Evolutionary conservation across 2,888 invertebrate species (phyloP).

Genomic region (Hydrotaea cyrtoneurina): DNA sequence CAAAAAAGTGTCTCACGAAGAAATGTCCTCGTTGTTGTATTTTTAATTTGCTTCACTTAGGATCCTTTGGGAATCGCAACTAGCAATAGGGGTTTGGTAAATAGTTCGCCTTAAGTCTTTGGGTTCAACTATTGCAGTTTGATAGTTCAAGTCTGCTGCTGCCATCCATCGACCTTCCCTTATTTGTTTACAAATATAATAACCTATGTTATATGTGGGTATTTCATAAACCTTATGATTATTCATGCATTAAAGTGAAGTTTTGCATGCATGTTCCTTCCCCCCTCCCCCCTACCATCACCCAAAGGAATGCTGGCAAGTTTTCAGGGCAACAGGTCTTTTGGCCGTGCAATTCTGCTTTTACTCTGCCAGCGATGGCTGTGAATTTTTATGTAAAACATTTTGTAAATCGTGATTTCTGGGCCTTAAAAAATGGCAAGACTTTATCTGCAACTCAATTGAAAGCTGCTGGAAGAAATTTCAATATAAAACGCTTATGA

Average conservation of each 20-base stretch:
- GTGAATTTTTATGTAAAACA: slow-evolving; percentile 68
- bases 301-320: not conserved
- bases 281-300: no score
- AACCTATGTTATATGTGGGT: not conserved
- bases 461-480: slow-evolving; percentile 12
- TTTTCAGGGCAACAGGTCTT: slow-evolving; percentile 6
- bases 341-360: not conserved
- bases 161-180: not conserved
- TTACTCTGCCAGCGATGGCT: slow-evolving; percentile 38
- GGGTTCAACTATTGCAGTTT: no score
- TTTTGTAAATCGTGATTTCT: slow-evolving; percentile 68
- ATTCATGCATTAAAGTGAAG: slow-evolving; percentile 14
- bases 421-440: slow-evolving; percentile 25
- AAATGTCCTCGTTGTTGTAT: no score
- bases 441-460: slow-evolving; percentile 23
- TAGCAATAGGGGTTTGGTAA: no score
- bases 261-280: no score
- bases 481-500: not conserved
- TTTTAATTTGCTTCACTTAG: no score
- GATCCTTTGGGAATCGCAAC: no score
- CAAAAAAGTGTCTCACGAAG: no score
- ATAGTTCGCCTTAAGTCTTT: not conserved
- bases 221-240: not conserved
- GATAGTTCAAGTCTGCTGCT: no score
- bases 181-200: not conserved